These are phyloP conservation scores for Entomobrya proxima DNA, from an alignment of 2,888 invertebrate genomes.

Conservation along the genomic window DNA sequence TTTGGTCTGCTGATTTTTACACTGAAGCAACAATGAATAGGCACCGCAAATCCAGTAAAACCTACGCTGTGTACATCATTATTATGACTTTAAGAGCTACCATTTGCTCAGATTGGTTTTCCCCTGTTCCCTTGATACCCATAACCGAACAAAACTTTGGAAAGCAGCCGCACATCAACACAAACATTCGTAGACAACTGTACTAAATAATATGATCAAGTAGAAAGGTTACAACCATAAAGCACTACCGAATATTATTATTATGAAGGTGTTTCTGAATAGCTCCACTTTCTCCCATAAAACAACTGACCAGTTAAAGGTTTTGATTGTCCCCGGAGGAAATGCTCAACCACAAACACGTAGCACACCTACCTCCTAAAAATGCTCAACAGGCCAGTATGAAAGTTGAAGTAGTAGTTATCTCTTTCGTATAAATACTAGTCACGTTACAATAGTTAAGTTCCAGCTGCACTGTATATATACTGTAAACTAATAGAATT, in stretches of 20 bases:
- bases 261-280: neutral
- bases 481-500: neutral
- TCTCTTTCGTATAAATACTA: neutral
- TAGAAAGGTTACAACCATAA: neutral
- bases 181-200: no score
- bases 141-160: neutral
- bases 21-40: no score
- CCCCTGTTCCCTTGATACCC: neutral
- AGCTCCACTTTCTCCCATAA: neutral
- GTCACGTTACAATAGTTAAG: neutral
- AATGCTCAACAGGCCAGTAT: constrained; percentile 11
- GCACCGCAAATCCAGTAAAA: neutral
- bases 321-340: constrained; percentile 24
- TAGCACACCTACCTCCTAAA: neutral
- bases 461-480: neutral
- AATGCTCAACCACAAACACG: neutral
- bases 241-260: neutral
- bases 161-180: neutral
- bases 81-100: neutral
- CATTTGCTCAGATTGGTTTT: neutral
- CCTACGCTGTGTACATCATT: no score
- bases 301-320: constrained; percentile 4
- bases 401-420: neutral
- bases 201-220: no score
- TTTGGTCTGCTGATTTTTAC: no score